phyloP scores from a whole-genome alignment of 2,888 invertebrate genomes.

The Dolomedes plantarius region DNA sequence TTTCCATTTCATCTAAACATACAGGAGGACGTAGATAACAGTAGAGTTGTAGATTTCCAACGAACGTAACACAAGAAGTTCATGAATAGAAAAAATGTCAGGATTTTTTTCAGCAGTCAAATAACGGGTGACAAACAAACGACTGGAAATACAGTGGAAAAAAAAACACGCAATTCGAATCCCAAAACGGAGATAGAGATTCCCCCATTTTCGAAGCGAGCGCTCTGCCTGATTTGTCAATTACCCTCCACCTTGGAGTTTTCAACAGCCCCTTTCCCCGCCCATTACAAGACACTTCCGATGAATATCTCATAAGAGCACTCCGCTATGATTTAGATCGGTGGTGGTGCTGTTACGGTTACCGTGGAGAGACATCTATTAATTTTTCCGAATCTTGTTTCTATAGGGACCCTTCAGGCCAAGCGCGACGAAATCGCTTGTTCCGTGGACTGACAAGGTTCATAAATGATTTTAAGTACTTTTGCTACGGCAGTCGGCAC shows the following conservation, averaged over 20 bases:
- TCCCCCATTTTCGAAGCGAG: not conserved
- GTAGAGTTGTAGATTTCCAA: no score
- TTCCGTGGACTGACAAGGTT: constrained; percentile 34
- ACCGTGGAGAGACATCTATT: not conserved
- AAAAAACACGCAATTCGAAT: no score
- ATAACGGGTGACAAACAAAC: no score
- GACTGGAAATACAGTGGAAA: no score
- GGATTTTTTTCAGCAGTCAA: no score
- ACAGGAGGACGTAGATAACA: no score
- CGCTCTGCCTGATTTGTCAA: not conserved
- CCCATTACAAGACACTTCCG: constrained; percentile 28
- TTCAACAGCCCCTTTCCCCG: constrained; percentile 17
- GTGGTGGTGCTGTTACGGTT: not conserved
- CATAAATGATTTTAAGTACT: constrained; percentile 62
- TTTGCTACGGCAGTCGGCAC: not conserved
- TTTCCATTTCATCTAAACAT: no score
- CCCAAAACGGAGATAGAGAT: no score
- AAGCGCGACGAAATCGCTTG: constrained; percentile 47
- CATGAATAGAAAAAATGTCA: no score
- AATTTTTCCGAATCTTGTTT: constrained; percentile 23
- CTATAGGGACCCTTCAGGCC: constrained; percentile 28
- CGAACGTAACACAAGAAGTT: no score
- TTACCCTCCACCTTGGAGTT: not conserved
- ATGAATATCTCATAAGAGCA: not conserved
- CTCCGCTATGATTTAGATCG: not conserved